Conservation (phyloP, 2,113 vertebrate genomes). For the Otis tarda region DNA sequence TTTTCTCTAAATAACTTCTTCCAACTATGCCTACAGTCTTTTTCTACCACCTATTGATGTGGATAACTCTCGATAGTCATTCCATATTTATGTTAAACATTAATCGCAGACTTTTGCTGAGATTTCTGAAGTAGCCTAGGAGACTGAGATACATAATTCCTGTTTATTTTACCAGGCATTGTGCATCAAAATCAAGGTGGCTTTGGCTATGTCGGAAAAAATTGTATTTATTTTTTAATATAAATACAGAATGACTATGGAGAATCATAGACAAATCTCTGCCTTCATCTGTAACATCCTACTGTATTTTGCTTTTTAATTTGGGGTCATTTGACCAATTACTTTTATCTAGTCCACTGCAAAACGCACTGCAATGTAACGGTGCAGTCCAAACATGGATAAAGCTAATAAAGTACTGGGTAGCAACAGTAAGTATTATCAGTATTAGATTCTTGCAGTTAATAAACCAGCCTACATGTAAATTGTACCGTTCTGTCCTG, state of each 20-base stretch:
- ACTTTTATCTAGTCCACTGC: not conserved
- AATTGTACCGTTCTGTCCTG: constrained; percentile 4
- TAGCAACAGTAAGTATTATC: constrained; percentile 13
- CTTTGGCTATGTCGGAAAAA: constrained; percentile 23
- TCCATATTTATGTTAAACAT: constrained; percentile 25
- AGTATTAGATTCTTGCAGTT: constrained; percentile 34
- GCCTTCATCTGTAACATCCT: not conserved
- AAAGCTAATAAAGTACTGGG: constrained; percentile 35
- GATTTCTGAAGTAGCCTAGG: constrained; percentile 41
- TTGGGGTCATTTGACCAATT: not conserved
- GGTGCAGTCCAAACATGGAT: not conserved
- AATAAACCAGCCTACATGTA: constrained; percentile 45
- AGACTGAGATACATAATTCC: constrained; percentile 36
- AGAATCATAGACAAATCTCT: not conserved
- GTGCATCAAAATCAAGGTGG: constrained; percentile 30
- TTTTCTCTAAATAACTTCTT: constrained; percentile 17
- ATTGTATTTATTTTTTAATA: constrained; percentile 34
- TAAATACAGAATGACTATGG: constrained; percentile 13
- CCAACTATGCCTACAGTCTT: not conserved
- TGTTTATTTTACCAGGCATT: constrained; percentile 31
- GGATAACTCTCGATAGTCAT: not conserved
- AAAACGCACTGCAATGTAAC: not conserved
- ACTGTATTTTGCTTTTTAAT: constrained; percentile 20
- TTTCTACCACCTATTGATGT: not conserved
- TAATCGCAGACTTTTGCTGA: constrained; percentile 43